phyloP scores from a whole-genome alignment of 2,888 invertebrate species.

The Chydorus sphaericus region DNA sequence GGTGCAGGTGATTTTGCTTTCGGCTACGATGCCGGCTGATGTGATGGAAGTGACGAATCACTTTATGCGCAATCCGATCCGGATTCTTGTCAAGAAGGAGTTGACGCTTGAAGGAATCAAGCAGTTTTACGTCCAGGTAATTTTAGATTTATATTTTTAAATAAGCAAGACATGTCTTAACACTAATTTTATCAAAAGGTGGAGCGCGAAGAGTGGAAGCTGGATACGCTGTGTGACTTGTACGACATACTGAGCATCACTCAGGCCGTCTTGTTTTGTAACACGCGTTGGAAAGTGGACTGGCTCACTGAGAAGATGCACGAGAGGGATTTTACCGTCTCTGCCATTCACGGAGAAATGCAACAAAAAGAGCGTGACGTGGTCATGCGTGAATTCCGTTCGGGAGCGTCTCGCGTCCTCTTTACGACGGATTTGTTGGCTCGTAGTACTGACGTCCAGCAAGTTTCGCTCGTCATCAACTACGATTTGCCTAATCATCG shows the following conservation, averaged over 20 bases:
- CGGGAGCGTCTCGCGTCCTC: slow-evolving; percentile 93
- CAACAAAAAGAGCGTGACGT: slow-evolving; percentile 95
- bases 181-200: slow-evolving; percentile 33
- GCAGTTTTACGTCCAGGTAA: slow-evolving; percentile 88
- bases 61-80: slow-evolving; percentile 94
- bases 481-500: slow-evolving; percentile 99
- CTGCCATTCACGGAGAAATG: slow-evolving; percentile 99
- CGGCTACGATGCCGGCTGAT: slow-evolving; percentile 97
- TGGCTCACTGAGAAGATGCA: slow-evolving; percentile 95
- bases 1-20: slow-evolving; percentile 88
- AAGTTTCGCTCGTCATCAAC: slow-evolving; percentile 98
- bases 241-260: slow-evolving; percentile 98
- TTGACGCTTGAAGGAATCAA: slow-evolving; percentile 86
- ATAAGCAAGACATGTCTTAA: background rate
- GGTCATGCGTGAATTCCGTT: slow-evolving; percentile 98
- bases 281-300: slow-evolving; percentile 98
- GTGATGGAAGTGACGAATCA: slow-evolving; percentile 93
- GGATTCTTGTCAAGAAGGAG: slow-evolving; percentile 96
- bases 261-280: slow-evolving; percentile 99
- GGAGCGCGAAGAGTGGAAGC: slow-evolving; percentile 83
- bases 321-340: slow-evolving; percentile 88
- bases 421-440: slow-evolving; percentile 98
- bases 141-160: background rate
- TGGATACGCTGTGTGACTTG: slow-evolving; percentile 91
- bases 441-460: slow-evolving; percentile 98